phyloP scores from a whole-genome alignment of 2,797 vertebrate genomes.

The Liparis tanakae region DNA sequence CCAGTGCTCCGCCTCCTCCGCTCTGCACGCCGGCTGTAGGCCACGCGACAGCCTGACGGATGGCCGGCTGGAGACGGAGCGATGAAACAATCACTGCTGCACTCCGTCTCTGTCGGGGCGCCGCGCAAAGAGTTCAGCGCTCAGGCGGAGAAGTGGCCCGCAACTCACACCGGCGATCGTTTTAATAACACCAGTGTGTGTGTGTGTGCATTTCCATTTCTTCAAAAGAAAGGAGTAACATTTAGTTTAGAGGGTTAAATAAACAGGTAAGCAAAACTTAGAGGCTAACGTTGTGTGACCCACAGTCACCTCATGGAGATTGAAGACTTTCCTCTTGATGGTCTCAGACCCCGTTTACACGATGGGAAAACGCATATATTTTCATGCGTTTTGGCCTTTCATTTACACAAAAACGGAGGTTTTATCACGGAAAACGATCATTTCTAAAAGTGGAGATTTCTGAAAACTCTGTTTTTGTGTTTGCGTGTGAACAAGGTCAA shows the following conservation, averaged over 20 bases:
- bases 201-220: not conserved
- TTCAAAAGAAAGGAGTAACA: not conserved
- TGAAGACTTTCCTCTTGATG: too few relatives aligned
- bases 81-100: conserved; percentile 75
- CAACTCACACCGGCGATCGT: conserved; percentile 56
- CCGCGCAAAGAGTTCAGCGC: conserved; percentile 55
- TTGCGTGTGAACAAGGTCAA: too few relatives aligned
- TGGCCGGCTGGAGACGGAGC: conserved; percentile 73
- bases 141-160: conserved; percentile 48
- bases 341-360: too few relatives aligned
- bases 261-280: not conserved
- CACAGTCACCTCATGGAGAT: too few relatives aligned
- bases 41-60: conserved; percentile 72
- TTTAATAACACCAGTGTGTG: conserved; percentile 27
- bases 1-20: conserved; percentile 50
- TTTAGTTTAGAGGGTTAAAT: not conserved
- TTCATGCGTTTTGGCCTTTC: too few relatives aligned
- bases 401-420: too few relatives aligned
- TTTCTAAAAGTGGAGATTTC: too few relatives aligned
- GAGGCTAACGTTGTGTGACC: not conserved
- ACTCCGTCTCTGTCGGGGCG: conserved; percentile 73
- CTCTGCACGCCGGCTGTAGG: conserved; percentile 48
- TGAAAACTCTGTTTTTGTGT: too few relatives aligned
- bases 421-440: too few relatives aligned
- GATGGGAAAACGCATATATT: too few relatives aligned